Base-by-base conservation (phyloP, 2,888 invertebrate species). In the Nymphalis urticae region DNA sequence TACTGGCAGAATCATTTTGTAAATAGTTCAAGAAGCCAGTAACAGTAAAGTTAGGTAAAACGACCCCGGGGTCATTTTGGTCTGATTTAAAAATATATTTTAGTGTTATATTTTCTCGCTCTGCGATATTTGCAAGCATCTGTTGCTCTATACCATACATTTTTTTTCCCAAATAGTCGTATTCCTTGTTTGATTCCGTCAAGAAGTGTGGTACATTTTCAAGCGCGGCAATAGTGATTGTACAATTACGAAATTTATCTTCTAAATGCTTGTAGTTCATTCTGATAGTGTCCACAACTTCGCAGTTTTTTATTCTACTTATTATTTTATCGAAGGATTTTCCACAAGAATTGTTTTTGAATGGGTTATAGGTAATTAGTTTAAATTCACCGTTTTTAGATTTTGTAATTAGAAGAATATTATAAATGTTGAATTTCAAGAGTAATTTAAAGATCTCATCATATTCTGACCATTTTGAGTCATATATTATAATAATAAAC, bases 81-180 rank as follows among this genome's bases (percentile, higher is more conserved):
- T 80, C 72, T 19, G 53, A 62, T 21, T 75, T 63, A 9, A 75
- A 70, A 53, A 73, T 70, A 59, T 83, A 85, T 10, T 82, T 66
- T 21, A 87, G 60, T 16, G 63, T 56, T 65, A 85, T 74, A 1
- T 78, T 79, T 73, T 82, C 80, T 9, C 70, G 70, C 21, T 74
- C 47, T 32, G 84, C 82, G 53, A 86, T 80, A 6, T 76, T 82
- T 50, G 80, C 77, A 10, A 89, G 72, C 16, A 89, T 69, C 62
- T 77, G 83, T 70, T 88, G 85, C 72, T 89, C 89, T 59, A 85
- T 67, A 16, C 85, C 87, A 48, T 75, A 74, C 21, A 17, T 48
- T 4, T 53, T n/a, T 21, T n/a, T n/a, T 17, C 80, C 77, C 27
- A 67, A 48, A 36, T 77, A 75, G 36, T 6, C 9, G 13, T 42